A percentile compares a stretch with the other conserved stretches of the same genome.
Evolutionary conservation across 2,797 vertebrate species (phyloP).

Genomic region (Galaxias olidus): DNA sequence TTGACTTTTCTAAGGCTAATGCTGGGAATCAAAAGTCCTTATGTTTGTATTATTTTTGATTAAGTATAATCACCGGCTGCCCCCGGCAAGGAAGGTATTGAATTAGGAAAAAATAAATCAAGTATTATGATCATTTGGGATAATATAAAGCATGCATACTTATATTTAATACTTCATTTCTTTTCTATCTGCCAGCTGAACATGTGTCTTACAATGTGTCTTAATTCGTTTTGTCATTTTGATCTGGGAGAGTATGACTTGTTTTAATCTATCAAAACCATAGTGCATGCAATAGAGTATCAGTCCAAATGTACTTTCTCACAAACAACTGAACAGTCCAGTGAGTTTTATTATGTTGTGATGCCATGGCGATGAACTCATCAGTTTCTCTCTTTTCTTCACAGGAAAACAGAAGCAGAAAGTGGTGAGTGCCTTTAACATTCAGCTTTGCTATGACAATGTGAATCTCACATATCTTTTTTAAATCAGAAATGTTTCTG

Average conservation of each 20-base stretch:
- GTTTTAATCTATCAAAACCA: no score
- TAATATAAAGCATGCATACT: slow-evolving; percentile 10
- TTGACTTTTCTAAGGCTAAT: no score
- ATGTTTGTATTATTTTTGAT: neutral
- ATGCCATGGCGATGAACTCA: slow-evolving; percentile 3
- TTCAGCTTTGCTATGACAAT: slow-evolving; percentile 5
- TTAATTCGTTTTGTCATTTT: no score
- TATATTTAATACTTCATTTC: slow-evolving; percentile 16
- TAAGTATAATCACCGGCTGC: slow-evolving; percentile 2
- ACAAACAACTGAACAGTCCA: no score
- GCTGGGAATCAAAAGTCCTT: no score
- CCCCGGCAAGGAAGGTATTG: slow-evolving; percentile 17
- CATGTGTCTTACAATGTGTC: neutral
- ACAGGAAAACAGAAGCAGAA: slow-evolving; percentile 98
- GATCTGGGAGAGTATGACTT: no score
- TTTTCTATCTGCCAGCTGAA: neutral
- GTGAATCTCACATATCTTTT: neutral
- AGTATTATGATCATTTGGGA: slow-evolving; percentile 6
- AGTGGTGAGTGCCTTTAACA: slow-evolving; percentile 83
- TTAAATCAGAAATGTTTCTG: no score
- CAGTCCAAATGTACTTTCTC: no score
- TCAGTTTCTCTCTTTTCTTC: slow-evolving; percentile 64
- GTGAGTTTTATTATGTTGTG: neutral
- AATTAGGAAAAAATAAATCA: slow-evolving; percentile 14
- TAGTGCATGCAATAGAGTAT: no score